Conservation (phyloP, 1,140 invertebrate genomes). For the Drosophila kepulauana region DNA sequence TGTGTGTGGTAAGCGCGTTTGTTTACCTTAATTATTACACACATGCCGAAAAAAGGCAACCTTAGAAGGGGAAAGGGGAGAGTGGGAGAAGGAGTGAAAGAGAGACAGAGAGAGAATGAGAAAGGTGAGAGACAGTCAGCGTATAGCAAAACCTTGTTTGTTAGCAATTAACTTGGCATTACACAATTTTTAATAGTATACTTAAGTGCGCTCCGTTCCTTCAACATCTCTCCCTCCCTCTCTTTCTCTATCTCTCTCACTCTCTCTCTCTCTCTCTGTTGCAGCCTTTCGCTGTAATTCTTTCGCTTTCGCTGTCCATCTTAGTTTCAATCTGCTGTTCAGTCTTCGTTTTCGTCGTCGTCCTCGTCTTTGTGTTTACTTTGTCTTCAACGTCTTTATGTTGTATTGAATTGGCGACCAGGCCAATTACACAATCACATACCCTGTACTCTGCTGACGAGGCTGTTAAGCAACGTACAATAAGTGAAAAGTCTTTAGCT, state of each 20-base stretch:
- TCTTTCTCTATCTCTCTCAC: constrained; percentile 9
- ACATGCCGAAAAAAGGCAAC: constrained; percentile 41
- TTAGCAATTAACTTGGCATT: constrained; percentile 77
- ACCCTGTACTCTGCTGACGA: not conserved
- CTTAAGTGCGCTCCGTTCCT: constrained; percentile 43
- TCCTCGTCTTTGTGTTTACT: not conserved
- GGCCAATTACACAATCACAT: constrained; percentile 31
- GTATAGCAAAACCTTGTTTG: constrained; percentile 49
- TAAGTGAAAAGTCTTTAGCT: too few species aligned
- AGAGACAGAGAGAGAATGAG: not conserved
- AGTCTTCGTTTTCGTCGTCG: not conserved
- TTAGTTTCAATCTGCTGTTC: not conserved
- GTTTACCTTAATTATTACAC: constrained; percentile 67
- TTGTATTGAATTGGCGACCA: constrained; percentile 35
- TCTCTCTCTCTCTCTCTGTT: not conserved
- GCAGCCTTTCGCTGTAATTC: not conserved
- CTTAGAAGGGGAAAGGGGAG: not conserved
- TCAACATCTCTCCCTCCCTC: too few species aligned
- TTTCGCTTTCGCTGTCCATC: not conserved
- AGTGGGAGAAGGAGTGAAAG: not conserved
- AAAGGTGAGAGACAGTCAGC: not conserved
- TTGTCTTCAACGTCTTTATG: not conserved
- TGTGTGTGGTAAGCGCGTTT: constrained; percentile 27
- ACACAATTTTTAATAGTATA: constrained; percentile 74
- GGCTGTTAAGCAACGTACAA: too few species aligned